Evolutionary conservation across 2,797 vertebrate genomes (phyloP).

Genomic region (Podarcis siculus): DNA sequence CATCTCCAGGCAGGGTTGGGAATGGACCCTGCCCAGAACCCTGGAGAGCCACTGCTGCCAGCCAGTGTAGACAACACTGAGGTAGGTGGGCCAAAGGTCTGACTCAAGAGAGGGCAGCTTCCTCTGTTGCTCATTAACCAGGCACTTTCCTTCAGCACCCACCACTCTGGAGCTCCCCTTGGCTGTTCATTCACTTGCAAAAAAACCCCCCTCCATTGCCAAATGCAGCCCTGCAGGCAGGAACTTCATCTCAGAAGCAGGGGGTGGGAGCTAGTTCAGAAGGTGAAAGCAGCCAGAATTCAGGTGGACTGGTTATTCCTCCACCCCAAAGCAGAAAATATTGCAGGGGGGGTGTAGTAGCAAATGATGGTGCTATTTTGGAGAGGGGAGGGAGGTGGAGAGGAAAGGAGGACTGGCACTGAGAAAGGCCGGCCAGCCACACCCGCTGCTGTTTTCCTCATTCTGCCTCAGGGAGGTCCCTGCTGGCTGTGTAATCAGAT

Average conservation of each 20-base stretch:
- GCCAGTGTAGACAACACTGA: too few species aligned
- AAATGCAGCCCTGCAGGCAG: background rate
- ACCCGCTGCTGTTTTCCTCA: background rate
- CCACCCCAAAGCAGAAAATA: background rate
- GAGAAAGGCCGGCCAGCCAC: background rate
- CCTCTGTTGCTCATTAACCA: too few species aligned
- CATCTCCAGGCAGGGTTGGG: too few species aligned
- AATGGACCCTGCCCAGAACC: too few species aligned
- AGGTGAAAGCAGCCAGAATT: background rate
- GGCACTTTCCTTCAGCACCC: background rate
- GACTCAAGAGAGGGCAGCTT: too few species aligned
- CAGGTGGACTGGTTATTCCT: background rate
- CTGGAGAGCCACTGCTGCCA: too few species aligned
- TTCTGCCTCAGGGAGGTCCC: background rate
- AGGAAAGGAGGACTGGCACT: too few species aligned
- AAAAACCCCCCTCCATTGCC: too few species aligned
- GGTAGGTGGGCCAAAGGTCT: too few species aligned
- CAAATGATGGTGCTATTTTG: background rate
- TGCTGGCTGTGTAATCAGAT: background rate
- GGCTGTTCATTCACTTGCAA: too few species aligned
- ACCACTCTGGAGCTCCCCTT: background rate
- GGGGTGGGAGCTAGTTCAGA: too few species aligned
- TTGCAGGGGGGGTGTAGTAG: rapidly evolving
- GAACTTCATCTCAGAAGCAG: background rate
- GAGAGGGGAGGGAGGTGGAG: background rate